Evolutionary conservation across 2,797 vertebrate genomes (phyloP).

Genomic region (Okamejei kenojei): DNA sequence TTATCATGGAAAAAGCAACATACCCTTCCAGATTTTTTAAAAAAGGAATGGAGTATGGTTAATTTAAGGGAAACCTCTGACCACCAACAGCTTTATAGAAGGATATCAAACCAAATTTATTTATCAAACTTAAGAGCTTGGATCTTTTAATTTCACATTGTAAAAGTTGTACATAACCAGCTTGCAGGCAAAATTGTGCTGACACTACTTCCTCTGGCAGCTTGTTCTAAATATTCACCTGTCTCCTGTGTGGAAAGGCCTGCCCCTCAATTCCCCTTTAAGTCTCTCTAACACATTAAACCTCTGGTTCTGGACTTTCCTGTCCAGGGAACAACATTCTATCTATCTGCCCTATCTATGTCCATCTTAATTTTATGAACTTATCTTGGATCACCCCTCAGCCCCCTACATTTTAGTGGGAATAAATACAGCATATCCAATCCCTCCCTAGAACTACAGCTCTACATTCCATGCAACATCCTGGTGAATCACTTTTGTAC

Average conservation of each 20-base stretch:
- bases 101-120: background rate
- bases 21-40: background rate
- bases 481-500: background rate
- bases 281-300: background rate
- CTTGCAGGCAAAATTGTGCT: background rate
- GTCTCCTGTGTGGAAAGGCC: background rate
- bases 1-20: background rate
- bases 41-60: background rate
- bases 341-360: no score
- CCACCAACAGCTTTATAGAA: background rate
- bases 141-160: background rate
- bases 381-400: no score
- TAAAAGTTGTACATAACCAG: background rate
- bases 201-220: no score
- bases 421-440: no score
- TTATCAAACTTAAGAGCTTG: background rate
- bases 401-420: no score
- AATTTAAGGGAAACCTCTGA: background rate
- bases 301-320: background rate
- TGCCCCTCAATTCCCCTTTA: no score
- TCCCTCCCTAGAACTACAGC: no score
- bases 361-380: no score
- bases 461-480: background rate
- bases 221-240: background rate
- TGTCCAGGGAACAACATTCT: background rate